A percentile compares a stretch with the other conserved stretches of the same genome.
phyloP scores from a whole-genome alignment of 2,888 invertebrate species.

The Erebia ligea region DNA sequence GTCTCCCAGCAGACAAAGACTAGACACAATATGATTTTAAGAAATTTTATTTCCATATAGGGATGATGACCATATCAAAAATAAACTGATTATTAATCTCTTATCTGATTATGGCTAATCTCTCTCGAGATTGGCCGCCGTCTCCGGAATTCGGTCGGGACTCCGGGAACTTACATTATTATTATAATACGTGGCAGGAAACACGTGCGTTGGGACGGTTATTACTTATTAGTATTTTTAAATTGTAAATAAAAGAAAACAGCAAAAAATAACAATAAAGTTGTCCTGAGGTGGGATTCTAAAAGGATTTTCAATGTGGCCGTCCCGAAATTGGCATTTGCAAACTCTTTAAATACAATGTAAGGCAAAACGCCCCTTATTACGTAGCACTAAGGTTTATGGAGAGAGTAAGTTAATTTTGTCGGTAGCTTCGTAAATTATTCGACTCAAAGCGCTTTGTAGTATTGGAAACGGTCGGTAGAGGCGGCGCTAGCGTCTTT shows the following conservation, averaged over 20 bases:
- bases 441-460: slow-evolving; percentile 44
- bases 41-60: no score
- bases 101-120: no score
- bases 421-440: slow-evolving; percentile 44
- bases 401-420: slow-evolving; percentile 28
- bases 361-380: slow-evolving; percentile 21
- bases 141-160: no score
- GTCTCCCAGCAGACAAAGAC: no score
- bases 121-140: no score
- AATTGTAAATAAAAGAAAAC: slow-evolving; percentile 5
- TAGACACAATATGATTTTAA: no score
- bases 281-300: slow-evolving; percentile 26
- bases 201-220: no score
- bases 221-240: no score
- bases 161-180: no score
- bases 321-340: slow-evolving; percentile 35
- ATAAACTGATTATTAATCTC: no score
- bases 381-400: slow-evolving; percentile 14
- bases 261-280: slow-evolving; percentile 30
- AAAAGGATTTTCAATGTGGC: slow-evolving; percentile 42
- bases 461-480: slow-evolving; percentile 36
- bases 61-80: no score
- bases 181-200: no score
- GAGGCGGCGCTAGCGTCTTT: slow-evolving; percentile 37
- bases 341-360: slow-evolving; percentile 20